Conservation (phyloP, 1,140 invertebrate genomes). For the Drosophila pruinosa region DNA sequence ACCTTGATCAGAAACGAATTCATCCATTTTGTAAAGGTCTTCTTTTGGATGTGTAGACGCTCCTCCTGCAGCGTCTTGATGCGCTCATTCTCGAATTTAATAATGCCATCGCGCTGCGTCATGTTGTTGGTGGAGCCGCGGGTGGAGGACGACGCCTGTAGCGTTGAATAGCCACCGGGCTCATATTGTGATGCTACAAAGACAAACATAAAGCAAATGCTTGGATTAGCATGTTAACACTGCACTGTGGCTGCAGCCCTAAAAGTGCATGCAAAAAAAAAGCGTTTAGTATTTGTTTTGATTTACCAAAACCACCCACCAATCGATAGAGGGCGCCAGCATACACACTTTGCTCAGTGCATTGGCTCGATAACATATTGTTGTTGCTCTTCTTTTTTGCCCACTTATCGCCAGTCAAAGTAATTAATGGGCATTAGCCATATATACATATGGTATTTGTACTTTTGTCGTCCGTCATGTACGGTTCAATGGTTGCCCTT, state of each 20-base stretch:
- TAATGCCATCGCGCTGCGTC: slow-evolving; percentile 94
- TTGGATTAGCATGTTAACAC: slow-evolving; percentile 16
- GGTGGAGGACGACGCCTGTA: slow-evolving; percentile 83
- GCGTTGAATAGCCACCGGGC: slow-evolving; percentile 86
- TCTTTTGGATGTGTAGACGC: slow-evolving; percentile 98
- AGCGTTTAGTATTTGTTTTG: slow-evolving; percentile 61
- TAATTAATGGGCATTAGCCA: slow-evolving; percentile 26
- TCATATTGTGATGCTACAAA: slow-evolving; percentile 88
- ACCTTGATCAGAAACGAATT: slow-evolving; percentile 99
- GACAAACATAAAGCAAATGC: slow-evolving; percentile 13
- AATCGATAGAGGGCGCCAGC: slow-evolving; percentile 13
- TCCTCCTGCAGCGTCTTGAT: slow-evolving; percentile 98
- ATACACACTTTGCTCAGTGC: too few relatives aligned
- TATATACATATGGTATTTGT: neutral
- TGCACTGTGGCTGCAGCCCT: slow-evolving; percentile 25
- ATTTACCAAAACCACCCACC: slow-evolving; percentile 20
- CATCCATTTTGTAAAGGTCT: slow-evolving; percentile 99
- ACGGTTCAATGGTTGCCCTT: neutral
- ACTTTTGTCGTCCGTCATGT: neutral
- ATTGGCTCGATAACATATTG: slow-evolving; percentile 21
- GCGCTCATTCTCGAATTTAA: slow-evolving; percentile 97
- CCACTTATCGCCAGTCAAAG: slow-evolving; percentile 36
- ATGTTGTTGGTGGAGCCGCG: slow-evolving; percentile 87
- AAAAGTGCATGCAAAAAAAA: slow-evolving; percentile 56
- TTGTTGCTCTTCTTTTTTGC: slow-evolving; percentile 7